Evolutionary conservation across 2,797 vertebrate genomes (phyloP), one percentile per base, ranked within the genome.

Genomic region (Sebastes melanostomus): DNA sequence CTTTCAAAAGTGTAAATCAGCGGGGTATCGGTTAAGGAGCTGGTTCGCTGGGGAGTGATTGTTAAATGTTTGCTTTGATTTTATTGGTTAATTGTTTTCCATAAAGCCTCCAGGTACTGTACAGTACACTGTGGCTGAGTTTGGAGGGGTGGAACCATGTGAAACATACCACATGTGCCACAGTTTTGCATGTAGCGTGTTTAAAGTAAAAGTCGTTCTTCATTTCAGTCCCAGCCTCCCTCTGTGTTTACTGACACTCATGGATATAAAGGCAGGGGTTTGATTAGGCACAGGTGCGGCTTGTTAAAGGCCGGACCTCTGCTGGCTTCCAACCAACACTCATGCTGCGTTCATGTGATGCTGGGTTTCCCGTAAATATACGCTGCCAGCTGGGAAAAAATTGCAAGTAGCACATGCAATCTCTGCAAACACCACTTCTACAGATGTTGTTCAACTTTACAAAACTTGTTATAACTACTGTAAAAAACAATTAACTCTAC

Each of bases 281-380:
- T 88, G 88, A 91, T 89, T 82, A 58, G 86, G 50, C 75, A 55
- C 88, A 93, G 89, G 90, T 88, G 88, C 9, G 2, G 65, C 85
- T 88, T 78, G 84, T 90, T 89, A 90, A 89, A 85, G 78, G 52
- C 77, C 27, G 54, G 68, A 72, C 75, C 80, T 86, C 80, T 42
- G 78, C 85, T 87, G 91, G 82, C 81, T 66, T 55, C 77, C 56
- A 4, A 83, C 85, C 87, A 90, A 52, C 74, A 59, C 61, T 68
- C 87, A 46, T 65, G 84, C 83, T 82, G 85, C 55, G 62, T 70
- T 86, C 83, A 90, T 8, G 77, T 84, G 81, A 82, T 78, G 61
- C 77, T 72, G 42, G 76, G 56, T 83, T 89, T 83, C 82, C 80
- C 14, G 60, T 85, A 86, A 85, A 89, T 67, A 68, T 10, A 7